Evolutionary conservation across 2,797 vertebrate species (phyloP).

Genomic region (Anguilla obscura): DNA sequence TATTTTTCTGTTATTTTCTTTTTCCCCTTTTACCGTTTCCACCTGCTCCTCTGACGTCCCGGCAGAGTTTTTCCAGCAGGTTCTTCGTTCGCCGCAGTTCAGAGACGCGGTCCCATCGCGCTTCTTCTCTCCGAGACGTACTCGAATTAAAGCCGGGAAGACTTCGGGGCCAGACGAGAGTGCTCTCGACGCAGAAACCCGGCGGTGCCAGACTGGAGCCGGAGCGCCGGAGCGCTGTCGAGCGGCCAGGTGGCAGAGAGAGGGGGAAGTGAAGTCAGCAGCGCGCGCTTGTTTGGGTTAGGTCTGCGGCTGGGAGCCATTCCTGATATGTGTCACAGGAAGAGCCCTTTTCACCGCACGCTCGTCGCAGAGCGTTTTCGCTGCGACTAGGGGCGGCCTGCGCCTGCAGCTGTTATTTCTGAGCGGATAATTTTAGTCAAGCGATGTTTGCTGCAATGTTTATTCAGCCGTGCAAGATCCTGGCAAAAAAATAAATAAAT

Average conservation of each 20-base stretch:
- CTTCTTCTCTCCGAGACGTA: not conserved
- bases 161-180: not conserved
- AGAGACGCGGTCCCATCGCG: not conserved
- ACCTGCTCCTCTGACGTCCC: slow-evolving; percentile 29
- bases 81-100: not conserved
- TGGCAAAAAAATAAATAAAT: not conserved
- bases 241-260: not conserved
- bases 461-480: not conserved
- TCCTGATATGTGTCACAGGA: slow-evolving; percentile 24
- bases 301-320: not conserved
- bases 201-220: not conserved
- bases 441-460: slow-evolving; percentile 65
- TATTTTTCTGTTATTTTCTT: slow-evolving; percentile 6
- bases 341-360: not conserved
- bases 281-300: not conserved
- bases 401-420: slow-evolving; percentile 63
- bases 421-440: slow-evolving; percentile 55
- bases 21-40: slow-evolving; percentile 22
- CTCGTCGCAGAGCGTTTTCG: not conserved
- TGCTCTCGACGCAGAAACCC: not conserved
- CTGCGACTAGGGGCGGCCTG: not conserved
- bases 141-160: not conserved
- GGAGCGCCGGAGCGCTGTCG: not conserved
- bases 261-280: slow-evolving; percentile 18
- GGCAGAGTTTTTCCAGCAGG: not conserved